These are phyloP conservation scores for Nasua narica DNA, from an alignment of 2,797 vertebrate species.

Conservation along the genomic window DNA sequence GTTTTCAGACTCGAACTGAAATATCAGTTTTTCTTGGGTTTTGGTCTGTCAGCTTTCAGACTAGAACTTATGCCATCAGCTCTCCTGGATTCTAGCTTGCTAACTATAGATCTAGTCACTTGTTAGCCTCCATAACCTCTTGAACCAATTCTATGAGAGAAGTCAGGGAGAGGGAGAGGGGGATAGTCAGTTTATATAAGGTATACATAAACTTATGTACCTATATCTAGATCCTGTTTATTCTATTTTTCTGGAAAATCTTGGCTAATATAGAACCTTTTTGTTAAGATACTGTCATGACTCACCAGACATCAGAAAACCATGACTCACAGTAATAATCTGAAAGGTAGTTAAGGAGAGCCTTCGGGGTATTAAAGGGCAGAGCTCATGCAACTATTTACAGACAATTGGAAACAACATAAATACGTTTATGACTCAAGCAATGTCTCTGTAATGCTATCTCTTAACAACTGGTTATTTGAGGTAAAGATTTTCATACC, in stretches of 20 bases:
- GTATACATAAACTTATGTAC: not conserved
- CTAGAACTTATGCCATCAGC: not conserved
- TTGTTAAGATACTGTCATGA: not conserved
- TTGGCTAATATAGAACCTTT: not conserved
- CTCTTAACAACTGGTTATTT: not conserved
- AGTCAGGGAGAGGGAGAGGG: not conserved
- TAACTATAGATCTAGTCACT: not conserved
- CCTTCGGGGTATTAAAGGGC: not conserved
- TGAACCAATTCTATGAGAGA: not conserved
- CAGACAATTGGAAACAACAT: not conserved
- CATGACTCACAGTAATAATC: not conserved
- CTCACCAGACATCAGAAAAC: not conserved
- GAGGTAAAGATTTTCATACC: not conserved
- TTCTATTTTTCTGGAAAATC: not conserved
- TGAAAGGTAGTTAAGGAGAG: not conserved
- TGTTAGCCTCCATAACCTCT: not conserved
- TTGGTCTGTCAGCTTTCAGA: not conserved
- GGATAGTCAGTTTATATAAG: not conserved
- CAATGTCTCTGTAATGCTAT: not conserved
- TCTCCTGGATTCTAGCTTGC: not conserved
- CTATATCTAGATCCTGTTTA: not conserved
- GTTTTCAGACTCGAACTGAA: not conserved
- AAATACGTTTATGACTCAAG: not conserved
- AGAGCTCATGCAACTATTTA: not conserved
- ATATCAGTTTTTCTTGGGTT: not conserved